Conservation (phyloP, 2,888 invertebrate genomes). For the Arge pagana region DNA sequence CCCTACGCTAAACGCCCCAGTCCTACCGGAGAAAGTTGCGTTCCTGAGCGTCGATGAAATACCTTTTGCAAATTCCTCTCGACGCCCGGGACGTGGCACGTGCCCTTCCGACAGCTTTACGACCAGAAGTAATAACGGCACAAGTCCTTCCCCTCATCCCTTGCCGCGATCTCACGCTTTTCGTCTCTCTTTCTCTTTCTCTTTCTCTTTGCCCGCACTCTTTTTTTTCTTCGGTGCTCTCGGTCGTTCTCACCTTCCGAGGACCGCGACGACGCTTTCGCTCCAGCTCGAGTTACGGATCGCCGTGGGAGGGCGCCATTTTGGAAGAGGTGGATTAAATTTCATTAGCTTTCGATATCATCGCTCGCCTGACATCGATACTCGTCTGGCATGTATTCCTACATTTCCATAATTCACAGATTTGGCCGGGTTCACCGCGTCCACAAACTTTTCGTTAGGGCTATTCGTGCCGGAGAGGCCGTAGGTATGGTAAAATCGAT, state of each 20-base stretch:
- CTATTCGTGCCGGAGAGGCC: no score
- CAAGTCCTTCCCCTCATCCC: constrained; percentile 20
- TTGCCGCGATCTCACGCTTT: constrained; percentile 23
- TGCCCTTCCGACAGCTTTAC: constrained; percentile 18
- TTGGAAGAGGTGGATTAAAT: constrained; percentile 14
- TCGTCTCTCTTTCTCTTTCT: constrained; percentile 19
- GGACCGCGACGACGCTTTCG: constrained; percentile 8
- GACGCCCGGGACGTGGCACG: constrained; percentile 9
- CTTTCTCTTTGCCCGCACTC: constrained; percentile 9
- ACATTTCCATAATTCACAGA: constrained; percentile 14
- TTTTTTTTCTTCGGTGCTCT: constrained; percentile 14
- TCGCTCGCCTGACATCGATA: constrained; percentile 7
- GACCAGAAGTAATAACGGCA: constrained; percentile 19
- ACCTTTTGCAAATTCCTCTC: constrained; percentile 21
- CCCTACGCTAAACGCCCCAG: no score
- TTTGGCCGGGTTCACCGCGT: no score
- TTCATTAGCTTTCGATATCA: constrained; percentile 16
- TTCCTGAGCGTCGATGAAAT: constrained; percentile 16
- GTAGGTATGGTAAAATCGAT: no score
- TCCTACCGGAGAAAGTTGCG: background rate
- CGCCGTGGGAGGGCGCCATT: constrained; percentile 18
- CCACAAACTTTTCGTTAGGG: no score
- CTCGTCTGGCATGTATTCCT: constrained; percentile 6
- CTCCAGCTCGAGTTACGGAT: constrained; percentile 1
- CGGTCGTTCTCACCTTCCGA: background rate